phyloP scores from a whole-genome alignment of 2,797 vertebrate genomes.

The Helicolenus hilgendorfi region DNA sequence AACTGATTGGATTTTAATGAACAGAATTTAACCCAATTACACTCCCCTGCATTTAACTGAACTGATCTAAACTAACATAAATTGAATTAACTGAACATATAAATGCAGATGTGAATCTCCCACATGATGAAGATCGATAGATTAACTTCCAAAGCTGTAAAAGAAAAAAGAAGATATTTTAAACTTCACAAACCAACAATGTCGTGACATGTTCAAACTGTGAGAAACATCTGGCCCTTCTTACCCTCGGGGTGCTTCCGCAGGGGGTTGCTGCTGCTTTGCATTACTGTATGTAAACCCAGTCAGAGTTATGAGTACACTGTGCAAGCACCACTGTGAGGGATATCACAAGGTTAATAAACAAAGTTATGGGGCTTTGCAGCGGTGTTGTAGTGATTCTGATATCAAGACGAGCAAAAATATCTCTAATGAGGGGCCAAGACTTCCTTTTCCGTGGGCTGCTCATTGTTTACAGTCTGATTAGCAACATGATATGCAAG shows the following conservation, averaged over 20 bases:
- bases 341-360: slow-evolving; percentile 6
- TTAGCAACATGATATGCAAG: too few species aligned
- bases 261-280: neutral
- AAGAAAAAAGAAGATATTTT: neutral
- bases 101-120: neutral
- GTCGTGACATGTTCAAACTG: slow-evolving; percentile 6
- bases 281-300: neutral
- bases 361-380: neutral
- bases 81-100: neutral
- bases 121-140: neutral
- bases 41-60: neutral
- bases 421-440: neutral
- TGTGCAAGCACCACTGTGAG: neutral
- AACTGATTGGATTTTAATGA: slow-evolving; percentile 27
- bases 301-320: neutral
- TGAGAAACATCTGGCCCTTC: slow-evolving; percentile 23
- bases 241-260: neutral
- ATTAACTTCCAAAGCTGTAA: neutral
- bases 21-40: slow-evolving; percentile 25
- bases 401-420: neutral
- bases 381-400: neutral
- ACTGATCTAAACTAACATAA: neutral
- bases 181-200: neutral
- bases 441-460: too few species aligned
- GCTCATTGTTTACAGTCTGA: too few species aligned